Percentiles rank a stretch among this genome's conserved stretches.
These are phyloP conservation scores for Zelostemma sp. DNA, from an alignment of 1,140 invertebrate genomes.

Conservation along the genomic window DNA sequence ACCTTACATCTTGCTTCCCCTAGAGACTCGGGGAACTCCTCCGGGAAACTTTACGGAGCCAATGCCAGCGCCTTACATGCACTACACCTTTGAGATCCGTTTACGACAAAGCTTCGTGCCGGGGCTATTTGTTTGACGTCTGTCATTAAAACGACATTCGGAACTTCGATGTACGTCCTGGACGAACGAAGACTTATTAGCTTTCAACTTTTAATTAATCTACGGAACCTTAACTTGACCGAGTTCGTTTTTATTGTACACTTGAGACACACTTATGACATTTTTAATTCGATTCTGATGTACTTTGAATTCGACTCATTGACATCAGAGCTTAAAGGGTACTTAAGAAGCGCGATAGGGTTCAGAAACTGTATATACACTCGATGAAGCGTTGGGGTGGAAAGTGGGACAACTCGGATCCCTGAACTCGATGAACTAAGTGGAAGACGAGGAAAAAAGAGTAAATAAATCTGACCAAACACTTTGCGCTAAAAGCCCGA, in stretches of 20 bases:
- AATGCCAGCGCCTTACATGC: conserved; percentile 15
- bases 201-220: conserved; percentile 41
- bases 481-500: neutral
- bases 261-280: too few relatives aligned
- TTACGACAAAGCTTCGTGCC: conserved; percentile 22
- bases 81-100: neutral
- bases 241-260: too few relatives aligned
- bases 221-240: too few relatives aligned
- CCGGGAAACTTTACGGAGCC: conserved; percentile 19
- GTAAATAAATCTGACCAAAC: conserved; percentile 48
- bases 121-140: conserved; percentile 35
- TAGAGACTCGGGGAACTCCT: conserved; percentile 23
- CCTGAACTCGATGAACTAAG: conserved; percentile 11
- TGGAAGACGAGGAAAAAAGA: conserved; percentile 29
- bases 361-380: conserved; percentile 18
- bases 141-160: conserved; percentile 23
- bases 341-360: conserved; percentile 47
- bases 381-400: conserved; percentile 18
- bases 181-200: conserved; percentile 16
- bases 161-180: conserved; percentile 1
- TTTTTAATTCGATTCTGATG: neutral
- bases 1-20: conserved; percentile 42
- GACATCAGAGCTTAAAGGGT: conserved; percentile 57
- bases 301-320: conserved; percentile 19
- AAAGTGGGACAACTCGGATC: conserved; percentile 37